Conservation (phyloP, 2,113 vertebrate genomes). For the Tapirus terrestris region DNA sequence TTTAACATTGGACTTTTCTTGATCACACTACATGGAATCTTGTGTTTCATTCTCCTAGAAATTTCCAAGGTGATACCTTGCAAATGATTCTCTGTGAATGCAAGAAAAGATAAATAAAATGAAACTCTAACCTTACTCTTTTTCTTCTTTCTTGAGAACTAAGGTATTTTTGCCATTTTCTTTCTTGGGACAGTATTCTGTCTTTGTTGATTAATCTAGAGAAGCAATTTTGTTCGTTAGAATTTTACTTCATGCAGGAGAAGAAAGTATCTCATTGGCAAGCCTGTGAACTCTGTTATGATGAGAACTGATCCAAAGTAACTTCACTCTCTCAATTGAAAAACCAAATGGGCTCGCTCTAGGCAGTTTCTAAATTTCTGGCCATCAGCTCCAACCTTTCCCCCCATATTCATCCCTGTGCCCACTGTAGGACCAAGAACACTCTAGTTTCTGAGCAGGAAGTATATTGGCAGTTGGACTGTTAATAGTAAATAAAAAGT, state of each 20-base stretch:
- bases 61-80: neutral
- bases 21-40: neutral
- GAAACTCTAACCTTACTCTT: neutral
- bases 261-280: neutral
- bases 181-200: neutral
- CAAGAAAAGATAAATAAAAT: neutral
- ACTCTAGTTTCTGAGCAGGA: neutral
- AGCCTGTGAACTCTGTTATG: neutral
- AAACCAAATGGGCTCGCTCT: neutral
- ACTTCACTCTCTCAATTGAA: neutral
- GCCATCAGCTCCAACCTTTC: neutral
- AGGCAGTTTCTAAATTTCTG: neutral
- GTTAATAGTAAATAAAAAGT: neutral
- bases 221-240: neutral
- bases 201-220: slow-evolving; percentile 13
- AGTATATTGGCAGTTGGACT: neutral
- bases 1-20: neutral
- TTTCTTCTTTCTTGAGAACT: neutral
- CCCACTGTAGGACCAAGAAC: neutral
- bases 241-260: neutral
- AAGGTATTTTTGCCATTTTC: neutral
- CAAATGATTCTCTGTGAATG: neutral
- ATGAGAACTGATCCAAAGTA: slow-evolving; percentile 14
- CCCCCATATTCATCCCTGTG: neutral
- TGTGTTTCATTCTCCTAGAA: neutral